These are phyloP conservation scores for Caranx ignobilis DNA, from an alignment of 2,113 vertebrate species.

Conservation along the genomic window DNA sequence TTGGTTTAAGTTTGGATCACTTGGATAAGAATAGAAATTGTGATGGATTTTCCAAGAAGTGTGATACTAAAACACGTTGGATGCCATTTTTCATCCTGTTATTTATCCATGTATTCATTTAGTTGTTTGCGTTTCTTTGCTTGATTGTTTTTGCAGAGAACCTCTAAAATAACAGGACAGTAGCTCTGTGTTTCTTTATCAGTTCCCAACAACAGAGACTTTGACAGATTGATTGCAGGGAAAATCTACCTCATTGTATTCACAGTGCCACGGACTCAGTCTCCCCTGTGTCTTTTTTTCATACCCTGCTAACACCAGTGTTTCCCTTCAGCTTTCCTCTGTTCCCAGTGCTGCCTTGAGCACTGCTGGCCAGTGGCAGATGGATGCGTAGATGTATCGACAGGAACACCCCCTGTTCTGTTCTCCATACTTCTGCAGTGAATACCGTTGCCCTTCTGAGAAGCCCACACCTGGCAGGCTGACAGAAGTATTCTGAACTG, in stretches of 20 bases:
- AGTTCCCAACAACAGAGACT: not conserved
- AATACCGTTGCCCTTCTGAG: constrained; percentile 3
- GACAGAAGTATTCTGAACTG: constrained; percentile 67
- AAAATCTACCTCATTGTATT: constrained; percentile 46
- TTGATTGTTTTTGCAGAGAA: not conserved
- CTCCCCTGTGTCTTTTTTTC: constrained; percentile 29
- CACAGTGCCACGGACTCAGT: not conserved
- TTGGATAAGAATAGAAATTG: not conserved
- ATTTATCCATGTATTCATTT: no score
- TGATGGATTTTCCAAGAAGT: not conserved
- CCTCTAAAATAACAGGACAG: not conserved
- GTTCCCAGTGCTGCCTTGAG: constrained; percentile 26
- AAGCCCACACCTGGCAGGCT: constrained; percentile 39
- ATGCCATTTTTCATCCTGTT: not conserved
- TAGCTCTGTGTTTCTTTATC: not conserved
- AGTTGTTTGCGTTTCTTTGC: not conserved
- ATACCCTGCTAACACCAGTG: constrained; percentile 5
- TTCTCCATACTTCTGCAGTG: constrained; percentile 5
- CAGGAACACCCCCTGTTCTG: constrained; percentile 43
- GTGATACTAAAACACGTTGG: not conserved
- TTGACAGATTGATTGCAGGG: constrained; percentile 43
- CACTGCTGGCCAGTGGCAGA: not conserved
- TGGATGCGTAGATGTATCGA: not conserved
- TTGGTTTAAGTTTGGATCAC: no score
- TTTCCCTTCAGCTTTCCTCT: constrained; percentile 63